Evolutionary conservation across 2,113 vertebrate species (phyloP).

Genomic region (Callaeas wilsoni): DNA sequence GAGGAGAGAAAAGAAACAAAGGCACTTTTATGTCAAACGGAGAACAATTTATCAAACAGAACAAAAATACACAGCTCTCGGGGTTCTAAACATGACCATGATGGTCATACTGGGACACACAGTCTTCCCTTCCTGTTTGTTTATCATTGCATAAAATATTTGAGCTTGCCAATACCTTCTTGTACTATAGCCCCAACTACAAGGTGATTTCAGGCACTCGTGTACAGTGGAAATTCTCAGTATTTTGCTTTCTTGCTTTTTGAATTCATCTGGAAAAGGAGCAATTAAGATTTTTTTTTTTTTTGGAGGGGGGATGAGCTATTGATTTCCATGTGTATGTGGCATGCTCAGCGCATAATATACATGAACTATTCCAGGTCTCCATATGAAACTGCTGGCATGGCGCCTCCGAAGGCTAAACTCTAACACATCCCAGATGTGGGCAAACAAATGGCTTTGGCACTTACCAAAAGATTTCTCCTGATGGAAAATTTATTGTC

Average conservation of each 20-base stretch:
- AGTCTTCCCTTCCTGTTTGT: neutral
- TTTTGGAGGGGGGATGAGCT: neutral
- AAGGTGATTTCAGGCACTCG: neutral
- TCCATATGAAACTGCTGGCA: slow-evolving; percentile 13
- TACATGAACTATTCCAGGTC: neutral
- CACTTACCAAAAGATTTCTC: neutral
- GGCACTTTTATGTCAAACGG: neutral
- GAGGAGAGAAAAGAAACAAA: neutral
- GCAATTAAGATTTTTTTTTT: neutral
- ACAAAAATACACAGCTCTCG: neutral
- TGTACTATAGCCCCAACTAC: neutral
- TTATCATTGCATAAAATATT: neutral
- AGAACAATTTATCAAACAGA: neutral
- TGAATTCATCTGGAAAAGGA: neutral
- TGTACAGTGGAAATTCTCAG: neutral
- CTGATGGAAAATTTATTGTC: neutral
- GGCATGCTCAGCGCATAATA: neutral
- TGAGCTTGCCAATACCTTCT: neutral
- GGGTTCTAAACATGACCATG: neutral
- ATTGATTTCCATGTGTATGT: neutral
- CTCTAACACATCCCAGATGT: neutral
- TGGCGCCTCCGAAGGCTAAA: neutral
- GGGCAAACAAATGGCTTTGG: slow-evolving; percentile 38
- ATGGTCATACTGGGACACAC: neutral
- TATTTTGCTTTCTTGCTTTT: neutral